Base-by-base conservation (phyloP, 2,797 vertebrate genomes). In the Phrynocephalus vlangalii region DNA sequence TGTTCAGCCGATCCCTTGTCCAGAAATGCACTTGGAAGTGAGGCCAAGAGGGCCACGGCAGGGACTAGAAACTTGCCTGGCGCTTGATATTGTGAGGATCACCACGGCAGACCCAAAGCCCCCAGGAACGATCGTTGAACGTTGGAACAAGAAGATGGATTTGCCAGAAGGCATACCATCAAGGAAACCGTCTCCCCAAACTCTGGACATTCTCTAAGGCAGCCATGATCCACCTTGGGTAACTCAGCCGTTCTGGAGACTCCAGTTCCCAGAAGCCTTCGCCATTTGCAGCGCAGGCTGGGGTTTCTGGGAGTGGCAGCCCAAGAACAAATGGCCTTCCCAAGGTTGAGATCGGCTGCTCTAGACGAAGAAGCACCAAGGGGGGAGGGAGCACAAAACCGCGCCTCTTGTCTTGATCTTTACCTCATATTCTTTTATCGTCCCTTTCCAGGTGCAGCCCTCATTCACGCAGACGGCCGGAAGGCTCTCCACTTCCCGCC, bases 381-480 rank as follows among this genome's bases (percentile, higher is more conserved):
- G 76, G 71, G n/a, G 52, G 8, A 84, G 63, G 15, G 30, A 72
- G 78, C 67, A n/a, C 0, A 0, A 24, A 16, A 18, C 0, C 0
- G 38, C 28, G n/a, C 30, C 3, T 4, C 22, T 30, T 1, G 71
- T 67, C 83, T 0, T 1, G 16, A 18, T 5, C 86, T 56, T 91
- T 93, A 99, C 99, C 98, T 99, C 98, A 0, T 98, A 99, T 1
- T 99, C 98, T 86, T 98, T 99, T 30, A 99, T 96, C 0, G 97
- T 98, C 52, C 99, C 99, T 72, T 96, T 98, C 99, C 99, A 99
- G 3, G 68, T 90, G 91, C 99, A 99, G 81, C 97, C 97, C 0
- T 97, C 95, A 28, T 97, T 98, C 56, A 97, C 94, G 92, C 99
- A 99, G 90, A 97, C 91, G 0, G 98, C 98, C 0, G 98, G 98